phyloP scores from a whole-genome alignment of 2,113 vertebrate species.

The Notothenia rossii region DNA sequence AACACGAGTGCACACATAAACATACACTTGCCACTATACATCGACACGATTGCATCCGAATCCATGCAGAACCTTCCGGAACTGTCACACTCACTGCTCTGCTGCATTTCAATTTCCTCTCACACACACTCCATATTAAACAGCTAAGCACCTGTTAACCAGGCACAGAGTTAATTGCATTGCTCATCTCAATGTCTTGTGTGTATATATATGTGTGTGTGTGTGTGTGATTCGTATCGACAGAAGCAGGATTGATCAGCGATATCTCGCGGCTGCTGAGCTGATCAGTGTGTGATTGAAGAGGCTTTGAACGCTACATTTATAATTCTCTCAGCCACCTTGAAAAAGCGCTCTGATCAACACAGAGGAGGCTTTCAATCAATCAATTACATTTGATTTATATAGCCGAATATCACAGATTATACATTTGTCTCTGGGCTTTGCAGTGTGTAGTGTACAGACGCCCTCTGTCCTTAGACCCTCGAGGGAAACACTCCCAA shows the following conservation, averaged over 20 bases:
- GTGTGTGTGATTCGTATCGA: conserved; percentile 46
- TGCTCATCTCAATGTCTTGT: conserved; percentile 47
- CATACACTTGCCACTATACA: conserved; percentile 49
- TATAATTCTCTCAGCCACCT: conserved; percentile 61
- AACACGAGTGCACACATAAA: conserved; percentile 43
- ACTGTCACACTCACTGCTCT: conserved; percentile 78
- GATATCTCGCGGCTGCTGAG: conserved; percentile 60
- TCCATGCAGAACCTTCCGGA: conserved; percentile 68
- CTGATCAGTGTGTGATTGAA: conserved; percentile 73
- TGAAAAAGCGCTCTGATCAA: conserved; percentile 49
- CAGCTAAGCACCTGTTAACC: conserved; percentile 78
- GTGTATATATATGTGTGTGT: not conserved
- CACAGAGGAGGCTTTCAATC: conserved; percentile 36
- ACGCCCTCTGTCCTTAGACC: too few species aligned
- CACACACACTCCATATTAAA: conserved; percentile 75
- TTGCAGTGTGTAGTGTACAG: too few species aligned
- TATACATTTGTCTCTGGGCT: too few species aligned
- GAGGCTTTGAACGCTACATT: conserved; percentile 60
- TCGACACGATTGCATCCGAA: conserved; percentile 54
- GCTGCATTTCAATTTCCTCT: conserved; percentile 79
- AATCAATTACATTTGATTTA: too few species aligned
- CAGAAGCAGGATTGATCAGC: conserved; percentile 71
- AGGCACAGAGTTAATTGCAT: conserved; percentile 78
- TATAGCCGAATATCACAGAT: too few species aligned
- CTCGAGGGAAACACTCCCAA: too few species aligned